Evolutionary conservation across 2,888 invertebrate species (phyloP).

Genomic region (Hetaerina titia): DNA sequence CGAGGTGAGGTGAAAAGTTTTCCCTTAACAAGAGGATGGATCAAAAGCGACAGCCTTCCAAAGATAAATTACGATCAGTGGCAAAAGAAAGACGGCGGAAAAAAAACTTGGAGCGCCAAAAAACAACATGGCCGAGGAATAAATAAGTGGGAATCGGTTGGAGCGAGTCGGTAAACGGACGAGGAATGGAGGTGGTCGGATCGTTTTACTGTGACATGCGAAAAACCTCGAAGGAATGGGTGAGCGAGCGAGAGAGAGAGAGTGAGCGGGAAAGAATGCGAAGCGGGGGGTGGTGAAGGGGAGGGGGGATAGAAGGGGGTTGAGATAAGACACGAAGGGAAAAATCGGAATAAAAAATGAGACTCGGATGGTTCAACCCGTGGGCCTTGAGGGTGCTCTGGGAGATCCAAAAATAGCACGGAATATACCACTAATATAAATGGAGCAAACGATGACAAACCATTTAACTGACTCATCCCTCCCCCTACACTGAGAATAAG

Average conservation of each 20-base stretch:
- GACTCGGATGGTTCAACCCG: not conserved
- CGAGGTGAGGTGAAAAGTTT: not conserved
- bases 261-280: not conserved
- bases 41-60: not conserved
- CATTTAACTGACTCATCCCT: conserved; percentile 21
- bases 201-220: conserved; percentile 27
- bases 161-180: not conserved
- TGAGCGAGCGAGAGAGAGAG: not conserved
- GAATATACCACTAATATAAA: not conserved
- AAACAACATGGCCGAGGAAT: not conserved
- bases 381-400: not conserved
- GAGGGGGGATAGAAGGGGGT: not conserved
- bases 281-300: not conserved
- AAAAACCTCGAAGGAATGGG: not conserved
- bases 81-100: not conserved
- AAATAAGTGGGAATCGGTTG: not conserved
- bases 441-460: conserved; percentile 30
- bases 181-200: not conserved
- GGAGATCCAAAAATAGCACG: not conserved
- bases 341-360: not conserved
- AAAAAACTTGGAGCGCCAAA: not conserved
- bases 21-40: not conserved
- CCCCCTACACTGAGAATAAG: not conserved
- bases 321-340: not conserved
- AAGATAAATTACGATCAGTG: not conserved